Conservation (phyloP, 2,888 invertebrate genomes). For the Asteroscopus sphinx region DNA sequence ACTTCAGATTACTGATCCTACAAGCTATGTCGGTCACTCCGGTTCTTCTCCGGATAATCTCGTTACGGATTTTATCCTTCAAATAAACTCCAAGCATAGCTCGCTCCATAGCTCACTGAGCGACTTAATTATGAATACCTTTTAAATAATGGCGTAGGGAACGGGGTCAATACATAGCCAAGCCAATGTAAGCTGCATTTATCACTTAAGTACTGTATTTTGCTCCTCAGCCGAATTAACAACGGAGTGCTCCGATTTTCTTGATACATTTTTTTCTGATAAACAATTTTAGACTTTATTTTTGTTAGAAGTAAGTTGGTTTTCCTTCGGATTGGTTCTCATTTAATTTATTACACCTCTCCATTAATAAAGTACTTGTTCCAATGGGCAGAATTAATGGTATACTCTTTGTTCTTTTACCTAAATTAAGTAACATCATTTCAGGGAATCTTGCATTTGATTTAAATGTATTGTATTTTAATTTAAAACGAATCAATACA, state of each 20-base stretch:
- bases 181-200: constrained; percentile 78
- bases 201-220: constrained; percentile 76
- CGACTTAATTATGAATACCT: no score
- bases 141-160: constrained; percentile 66
- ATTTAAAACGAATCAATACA: neutral
- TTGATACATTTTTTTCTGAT: constrained; percentile 1
- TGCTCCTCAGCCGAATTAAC: constrained; percentile 60
- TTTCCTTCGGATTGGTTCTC: neutral
- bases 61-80: no score
- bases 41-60: no score
- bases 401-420: neutral
- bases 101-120: no score
- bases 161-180: constrained; percentile 72
- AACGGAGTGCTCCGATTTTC: constrained; percentile 33
- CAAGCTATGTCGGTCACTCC: no score
- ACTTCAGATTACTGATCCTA: no score
- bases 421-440: no score
- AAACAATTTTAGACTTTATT: neutral
- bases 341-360: neutral
- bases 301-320: neutral
- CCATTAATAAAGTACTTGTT: neutral
- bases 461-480: no score
- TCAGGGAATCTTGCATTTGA: no score
- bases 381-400: no score
- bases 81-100: no score